phyloP scores from a whole-genome alignment of 2,113 vertebrate genomes.

The Marmota monax region DNA sequence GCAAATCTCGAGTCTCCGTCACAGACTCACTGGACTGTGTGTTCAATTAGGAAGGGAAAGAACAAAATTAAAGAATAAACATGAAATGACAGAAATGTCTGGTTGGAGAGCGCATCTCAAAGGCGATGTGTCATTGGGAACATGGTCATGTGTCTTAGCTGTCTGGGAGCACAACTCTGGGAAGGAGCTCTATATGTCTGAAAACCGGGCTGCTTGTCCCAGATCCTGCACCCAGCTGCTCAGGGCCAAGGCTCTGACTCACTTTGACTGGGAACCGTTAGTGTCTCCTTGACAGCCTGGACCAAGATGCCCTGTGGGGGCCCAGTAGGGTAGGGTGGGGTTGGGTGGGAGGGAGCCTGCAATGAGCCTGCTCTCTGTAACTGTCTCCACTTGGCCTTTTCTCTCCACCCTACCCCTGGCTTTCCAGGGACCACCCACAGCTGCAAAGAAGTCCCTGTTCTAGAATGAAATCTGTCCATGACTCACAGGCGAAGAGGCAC shows the following conservation, averaged over 20 bases:
- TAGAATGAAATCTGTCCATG: background rate
- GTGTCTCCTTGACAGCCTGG: background rate
- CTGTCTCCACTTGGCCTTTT: background rate
- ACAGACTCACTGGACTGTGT: background rate
- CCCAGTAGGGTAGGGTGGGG: background rate
- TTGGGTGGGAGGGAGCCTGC: rapidly evolving
- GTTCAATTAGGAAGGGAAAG: slow-evolving; percentile 8
- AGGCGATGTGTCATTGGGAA: background rate
- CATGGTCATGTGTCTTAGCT: background rate
- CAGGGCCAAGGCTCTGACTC: background rate
- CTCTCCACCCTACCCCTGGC: background rate
- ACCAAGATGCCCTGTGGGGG: background rate
- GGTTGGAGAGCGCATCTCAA: background rate
- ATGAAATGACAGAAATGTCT: background rate
- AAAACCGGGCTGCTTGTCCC: background rate
- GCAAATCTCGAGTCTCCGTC: background rate
- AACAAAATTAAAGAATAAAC: background rate
- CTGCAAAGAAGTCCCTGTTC: slow-evolving; percentile 41
- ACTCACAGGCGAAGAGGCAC: slow-evolving; percentile 39
- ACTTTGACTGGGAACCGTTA: rapidly evolving
- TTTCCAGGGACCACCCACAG: slow-evolving; percentile 49
- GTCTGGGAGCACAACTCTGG: background rate
- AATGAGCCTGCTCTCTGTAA: background rate
- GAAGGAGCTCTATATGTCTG: rapidly evolving
- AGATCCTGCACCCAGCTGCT: background rate